Evolutionary conservation across 2,113 vertebrate species (phyloP).

Genomic region (Tympanuchus pallidicinctus): DNA sequence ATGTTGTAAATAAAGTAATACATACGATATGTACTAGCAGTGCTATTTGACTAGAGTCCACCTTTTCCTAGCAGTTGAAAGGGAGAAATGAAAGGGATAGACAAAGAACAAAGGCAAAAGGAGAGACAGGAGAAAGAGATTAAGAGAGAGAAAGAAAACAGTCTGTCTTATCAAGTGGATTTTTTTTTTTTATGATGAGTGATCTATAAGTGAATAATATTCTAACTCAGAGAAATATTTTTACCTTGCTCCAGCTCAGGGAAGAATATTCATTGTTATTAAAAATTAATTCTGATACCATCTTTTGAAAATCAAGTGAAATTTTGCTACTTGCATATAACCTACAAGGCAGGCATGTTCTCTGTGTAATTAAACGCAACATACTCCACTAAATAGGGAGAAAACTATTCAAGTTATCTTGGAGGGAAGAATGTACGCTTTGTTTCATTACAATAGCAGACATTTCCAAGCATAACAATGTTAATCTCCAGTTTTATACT

Average conservation of each 20-base stretch:
- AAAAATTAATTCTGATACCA: constrained; percentile 40
- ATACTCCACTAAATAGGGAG: background rate
- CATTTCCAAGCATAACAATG: background rate
- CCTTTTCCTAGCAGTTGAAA: background rate
- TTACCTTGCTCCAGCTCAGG: background rate
- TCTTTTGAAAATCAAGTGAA: constrained; percentile 52
- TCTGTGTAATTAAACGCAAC: constrained; percentile 30
- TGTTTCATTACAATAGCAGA: constrained; percentile 13
- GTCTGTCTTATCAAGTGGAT: background rate
- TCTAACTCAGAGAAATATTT: background rate
- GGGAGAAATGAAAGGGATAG: background rate
- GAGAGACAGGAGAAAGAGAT: background rate
- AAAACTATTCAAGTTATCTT: constrained; percentile 21
- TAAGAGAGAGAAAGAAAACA: constrained; percentile 1
- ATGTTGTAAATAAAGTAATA: background rate
- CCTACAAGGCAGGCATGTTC: background rate
- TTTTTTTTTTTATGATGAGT: background rate
- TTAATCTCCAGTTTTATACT: background rate
- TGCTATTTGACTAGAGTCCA: background rate
- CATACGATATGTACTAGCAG: background rate
- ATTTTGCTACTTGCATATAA: background rate
- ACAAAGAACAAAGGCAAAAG: constrained; percentile 47
- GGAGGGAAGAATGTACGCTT: background rate
- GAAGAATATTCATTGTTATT: background rate
- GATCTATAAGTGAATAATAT: background rate